These are phyloP conservation scores for Cololabis saira DNA, from an alignment of 2,113 vertebrate genomes.

Conservation along the genomic window DNA sequence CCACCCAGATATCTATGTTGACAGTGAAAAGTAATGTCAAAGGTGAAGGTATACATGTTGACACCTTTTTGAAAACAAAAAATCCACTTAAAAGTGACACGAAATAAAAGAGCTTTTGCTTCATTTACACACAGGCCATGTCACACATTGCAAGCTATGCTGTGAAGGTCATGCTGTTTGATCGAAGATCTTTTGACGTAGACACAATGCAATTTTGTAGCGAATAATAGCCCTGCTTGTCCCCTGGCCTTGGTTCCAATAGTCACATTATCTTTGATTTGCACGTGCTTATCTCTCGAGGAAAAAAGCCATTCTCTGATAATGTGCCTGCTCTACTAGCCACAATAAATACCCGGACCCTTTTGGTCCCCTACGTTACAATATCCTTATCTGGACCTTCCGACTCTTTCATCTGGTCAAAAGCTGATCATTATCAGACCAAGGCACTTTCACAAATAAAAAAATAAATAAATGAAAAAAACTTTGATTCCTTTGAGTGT, in stretches of 20 bases:
- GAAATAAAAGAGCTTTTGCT: not conserved
- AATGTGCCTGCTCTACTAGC: constrained; percentile 6
- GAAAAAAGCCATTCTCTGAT: constrained; percentile 37
- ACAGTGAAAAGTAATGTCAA: no score
- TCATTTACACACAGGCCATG: not conserved
- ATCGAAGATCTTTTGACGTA: constrained; percentile 10
- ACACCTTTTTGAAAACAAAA: no score
- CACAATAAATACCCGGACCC: constrained; percentile 38
- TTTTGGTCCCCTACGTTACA: constrained; percentile 6
- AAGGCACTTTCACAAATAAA: constrained; percentile 53
- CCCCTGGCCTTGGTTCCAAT: constrained; percentile 12
- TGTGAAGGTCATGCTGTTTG: constrained; percentile 45
- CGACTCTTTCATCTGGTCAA: constrained; percentile 32
- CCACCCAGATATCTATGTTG: no score
- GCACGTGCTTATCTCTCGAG: constrained; percentile 57
- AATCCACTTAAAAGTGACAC: no score
- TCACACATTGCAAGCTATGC: not conserved
- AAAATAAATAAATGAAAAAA: constrained; percentile 6
- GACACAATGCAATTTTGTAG: constrained; percentile 18
- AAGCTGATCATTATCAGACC: constrained; percentile 53
- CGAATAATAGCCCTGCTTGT: constrained; percentile 25
- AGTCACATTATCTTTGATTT: constrained; percentile 54
- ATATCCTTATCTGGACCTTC: constrained; percentile 57
- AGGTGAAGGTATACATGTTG: no score
- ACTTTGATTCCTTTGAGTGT: constrained; percentile 20